Percentiles rank a stretch among this genome's conserved stretches.
Evolutionary conservation across 2,113 vertebrate species (phyloP).

Genomic region (Cyanoramphus novaezelandiae): DNA sequence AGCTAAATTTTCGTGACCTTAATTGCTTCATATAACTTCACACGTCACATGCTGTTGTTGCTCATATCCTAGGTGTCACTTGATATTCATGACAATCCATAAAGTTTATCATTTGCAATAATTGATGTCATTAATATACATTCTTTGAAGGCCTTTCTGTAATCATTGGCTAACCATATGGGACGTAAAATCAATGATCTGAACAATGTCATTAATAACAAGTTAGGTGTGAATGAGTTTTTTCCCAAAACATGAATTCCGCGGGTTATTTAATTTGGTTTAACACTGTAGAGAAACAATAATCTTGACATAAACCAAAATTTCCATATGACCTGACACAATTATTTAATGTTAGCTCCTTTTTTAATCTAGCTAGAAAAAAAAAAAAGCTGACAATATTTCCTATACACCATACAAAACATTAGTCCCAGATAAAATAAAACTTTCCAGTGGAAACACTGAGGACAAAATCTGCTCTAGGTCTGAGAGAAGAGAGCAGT

Average conservation of each 20-base stretch:
- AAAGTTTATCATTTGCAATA: slow-evolving; percentile 26
- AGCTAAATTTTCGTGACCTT: slow-evolving; percentile 30
- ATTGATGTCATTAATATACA: slow-evolving; percentile 47
- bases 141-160: slow-evolving; percentile 45
- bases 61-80: not conserved
- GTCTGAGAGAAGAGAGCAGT: not conserved
- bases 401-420: not conserved
- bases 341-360: not conserved
- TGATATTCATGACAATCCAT: slow-evolving; percentile 46
- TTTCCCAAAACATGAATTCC: slow-evolving; percentile 34
- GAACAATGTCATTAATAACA: slow-evolving; percentile 59
- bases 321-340: not conserved
- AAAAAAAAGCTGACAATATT: not conserved
- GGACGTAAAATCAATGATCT: slow-evolving; percentile 67
- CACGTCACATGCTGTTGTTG: slow-evolving; percentile 26
- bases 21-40: slow-evolving; percentile 41
- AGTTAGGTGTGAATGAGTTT: slow-evolving; percentile 33
- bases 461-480: not conserved
- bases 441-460: not conserved
- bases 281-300: not conserved
- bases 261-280: not conserved
- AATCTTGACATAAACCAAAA: not conserved
- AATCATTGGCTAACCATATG: slow-evolving; percentile 58
- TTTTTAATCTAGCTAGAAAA: not conserved
- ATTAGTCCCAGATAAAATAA: not conserved